Percentiles rank a stretch among this genome's conserved stretches.
Conservation (phyloP, 1,140 invertebrate genomes). For the Penaeus chinensis region DNA sequence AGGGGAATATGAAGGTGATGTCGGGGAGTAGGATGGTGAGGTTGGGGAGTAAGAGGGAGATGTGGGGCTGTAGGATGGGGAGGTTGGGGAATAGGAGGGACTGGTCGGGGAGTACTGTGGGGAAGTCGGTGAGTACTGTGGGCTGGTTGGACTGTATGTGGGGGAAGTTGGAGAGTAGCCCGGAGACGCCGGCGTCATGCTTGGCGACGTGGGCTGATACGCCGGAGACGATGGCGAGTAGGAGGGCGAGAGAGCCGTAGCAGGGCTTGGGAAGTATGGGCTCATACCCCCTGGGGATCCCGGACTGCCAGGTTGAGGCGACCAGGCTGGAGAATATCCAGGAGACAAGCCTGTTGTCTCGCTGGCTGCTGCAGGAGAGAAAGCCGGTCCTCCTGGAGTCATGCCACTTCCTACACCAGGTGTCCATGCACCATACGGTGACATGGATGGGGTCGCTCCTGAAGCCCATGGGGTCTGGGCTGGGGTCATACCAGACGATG, state of each 20-base stretch:
- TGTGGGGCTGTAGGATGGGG: constrained; percentile 82
- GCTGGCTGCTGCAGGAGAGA: constrained; percentile 94
- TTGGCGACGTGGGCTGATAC: constrained; percentile 87
- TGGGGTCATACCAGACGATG: constrained; percentile 83
- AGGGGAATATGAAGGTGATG: constrained; percentile 79
- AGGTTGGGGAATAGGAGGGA: constrained; percentile 74
- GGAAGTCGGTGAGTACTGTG: constrained; percentile 83
- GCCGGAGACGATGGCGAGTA: constrained; percentile 81
- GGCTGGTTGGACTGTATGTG: constrained; percentile 84
- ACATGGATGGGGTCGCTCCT: constrained; percentile 83
- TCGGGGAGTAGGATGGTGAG: constrained; percentile 76
- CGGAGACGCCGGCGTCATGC: constrained; percentile 80
- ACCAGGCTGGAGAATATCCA: constrained; percentile 79
- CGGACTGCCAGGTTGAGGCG: constrained; percentile 83
- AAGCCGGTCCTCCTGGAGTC: constrained; percentile 95
- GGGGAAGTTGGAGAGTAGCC: constrained; percentile 80
- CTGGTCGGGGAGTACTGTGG: constrained; percentile 78
- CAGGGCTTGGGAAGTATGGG: constrained; percentile 82
- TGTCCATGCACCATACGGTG: constrained; percentile 83
- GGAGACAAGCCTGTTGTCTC: constrained; percentile 91
- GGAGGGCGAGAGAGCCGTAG: constrained; percentile 77
- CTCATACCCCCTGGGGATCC: constrained; percentile 79
- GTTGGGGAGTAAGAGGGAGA: constrained; percentile 81
- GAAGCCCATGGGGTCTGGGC: constrained; percentile 95
- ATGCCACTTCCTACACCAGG: constrained; percentile 89